Evolutionary conservation across 1,140 invertebrate genomes (phyloP).

Genomic region (Maniola jurtina): DNA sequence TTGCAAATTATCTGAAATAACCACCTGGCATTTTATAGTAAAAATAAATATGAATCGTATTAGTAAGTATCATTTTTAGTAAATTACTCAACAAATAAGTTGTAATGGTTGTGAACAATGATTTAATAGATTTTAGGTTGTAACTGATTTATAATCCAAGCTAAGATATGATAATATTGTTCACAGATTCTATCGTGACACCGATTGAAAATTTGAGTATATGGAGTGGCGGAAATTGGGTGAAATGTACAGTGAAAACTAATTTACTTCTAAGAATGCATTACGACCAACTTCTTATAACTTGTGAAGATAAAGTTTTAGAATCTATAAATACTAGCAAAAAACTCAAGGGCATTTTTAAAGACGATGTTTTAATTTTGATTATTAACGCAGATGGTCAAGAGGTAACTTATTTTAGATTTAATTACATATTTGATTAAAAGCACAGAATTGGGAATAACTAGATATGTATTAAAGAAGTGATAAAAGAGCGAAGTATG

Average conservation of each 20-base stretch:
- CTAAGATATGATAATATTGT: not conserved
- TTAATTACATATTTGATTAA: not conserved
- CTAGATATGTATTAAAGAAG: not conserved
- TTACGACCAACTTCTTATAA: slow-evolving; percentile 59
- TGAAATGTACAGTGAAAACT: slow-evolving; percentile 38
- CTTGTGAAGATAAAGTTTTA: slow-evolving; percentile 46
- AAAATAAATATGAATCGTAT: not conserved
- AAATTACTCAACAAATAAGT: no score
- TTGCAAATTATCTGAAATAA: no score
- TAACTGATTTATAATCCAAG: no score
- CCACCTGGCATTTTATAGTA: no score
- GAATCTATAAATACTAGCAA: slow-evolving; percentile 55
- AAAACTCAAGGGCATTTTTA: slow-evolving; percentile 64
- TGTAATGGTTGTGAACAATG: no score
- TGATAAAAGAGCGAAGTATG: no score
- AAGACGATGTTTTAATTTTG: slow-evolving; percentile 60
- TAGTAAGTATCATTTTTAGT: not conserved
- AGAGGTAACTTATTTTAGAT: slow-evolving; percentile 36
- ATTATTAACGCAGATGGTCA: slow-evolving; percentile 35
- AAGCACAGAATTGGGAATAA: no score
- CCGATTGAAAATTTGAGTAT: slow-evolving; percentile 57
- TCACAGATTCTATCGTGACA: slow-evolving; percentile 22
- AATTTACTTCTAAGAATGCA: slow-evolving; percentile 46
- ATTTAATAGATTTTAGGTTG: no score
- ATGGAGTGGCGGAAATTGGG: slow-evolving; percentile 53